phyloP scores from a whole-genome alignment of 1,140 invertebrate species.

The Drosophila sp. region DNA sequence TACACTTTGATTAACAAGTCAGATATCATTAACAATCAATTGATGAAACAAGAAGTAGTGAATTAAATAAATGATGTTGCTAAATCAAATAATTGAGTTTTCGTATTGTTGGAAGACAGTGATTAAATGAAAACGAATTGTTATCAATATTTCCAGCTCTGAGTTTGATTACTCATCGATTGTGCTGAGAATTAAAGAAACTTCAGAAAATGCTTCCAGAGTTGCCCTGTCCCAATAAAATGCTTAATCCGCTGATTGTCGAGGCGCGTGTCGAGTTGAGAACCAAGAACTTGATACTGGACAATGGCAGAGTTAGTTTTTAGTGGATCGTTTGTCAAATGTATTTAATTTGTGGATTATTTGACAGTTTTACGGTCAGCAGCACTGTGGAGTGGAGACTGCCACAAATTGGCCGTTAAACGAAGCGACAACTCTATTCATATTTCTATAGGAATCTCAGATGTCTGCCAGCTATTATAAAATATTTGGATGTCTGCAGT shows the following conservation, averaged over 20 bases:
- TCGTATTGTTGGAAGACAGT: too few relatives aligned
- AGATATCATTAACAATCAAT: too few relatives aligned
- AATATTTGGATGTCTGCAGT: constrained; percentile 14
- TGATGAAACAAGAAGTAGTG: too few relatives aligned
- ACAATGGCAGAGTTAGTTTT: background rate
- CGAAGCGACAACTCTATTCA: constrained; percentile 50
- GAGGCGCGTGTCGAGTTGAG: constrained; percentile 16
- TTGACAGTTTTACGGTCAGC: constrained; percentile 42
- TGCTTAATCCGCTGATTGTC: background rate
- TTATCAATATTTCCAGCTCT: too few relatives aligned
- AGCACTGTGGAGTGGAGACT: constrained; percentile 5
- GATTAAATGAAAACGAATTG: too few relatives aligned
- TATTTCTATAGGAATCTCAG: constrained; percentile 17
- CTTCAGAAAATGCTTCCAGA: background rate
- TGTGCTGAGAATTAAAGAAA: background rate
- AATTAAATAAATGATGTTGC: too few relatives aligned
- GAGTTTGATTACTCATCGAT: background rate
- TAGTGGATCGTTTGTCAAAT: constrained; percentile 30
- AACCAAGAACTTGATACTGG: background rate
- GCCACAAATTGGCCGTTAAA: constrained; percentile 35
- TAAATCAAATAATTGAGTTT: too few relatives aligned
- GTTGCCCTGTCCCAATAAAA: background rate
- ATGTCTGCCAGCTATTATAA: constrained; percentile 23
- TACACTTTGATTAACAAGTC: too few relatives aligned
- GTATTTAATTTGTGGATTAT: constrained; percentile 29